These are phyloP conservation scores for Siderastrea radians DNA, from an alignment of 92 coral and sea anemone genomes.

Conservation along the genomic window DNA sequence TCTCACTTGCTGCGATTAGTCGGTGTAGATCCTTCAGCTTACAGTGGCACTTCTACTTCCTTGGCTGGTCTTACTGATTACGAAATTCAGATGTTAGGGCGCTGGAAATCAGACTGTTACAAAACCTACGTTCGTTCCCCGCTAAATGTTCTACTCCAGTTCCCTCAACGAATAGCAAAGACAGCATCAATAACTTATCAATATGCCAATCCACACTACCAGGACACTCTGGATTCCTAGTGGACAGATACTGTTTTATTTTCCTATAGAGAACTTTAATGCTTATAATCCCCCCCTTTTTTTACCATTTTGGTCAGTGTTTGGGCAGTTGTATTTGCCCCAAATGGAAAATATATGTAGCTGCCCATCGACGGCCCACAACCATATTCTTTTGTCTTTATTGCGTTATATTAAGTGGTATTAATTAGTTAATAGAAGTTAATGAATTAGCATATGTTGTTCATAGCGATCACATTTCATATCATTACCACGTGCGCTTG, in stretches of 20 bases:
- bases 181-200: slow-evolving; percentile 24
- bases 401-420: slow-evolving; percentile 5
- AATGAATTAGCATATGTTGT: background rate
- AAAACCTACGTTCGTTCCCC: slow-evolving; percentile 27
- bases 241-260: background rate
- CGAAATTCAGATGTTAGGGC: slow-evolving; percentile 30
- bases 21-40: background rate
- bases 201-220: slow-evolving; percentile 33
- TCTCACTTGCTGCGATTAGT: slow-evolving; percentile 5
- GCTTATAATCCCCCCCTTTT: background rate
- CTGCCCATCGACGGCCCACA: slow-evolving; percentile 27
- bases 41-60: background rate
- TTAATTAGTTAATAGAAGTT: background rate
- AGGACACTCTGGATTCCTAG: slow-evolving; percentile 9
- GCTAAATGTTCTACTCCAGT: slow-evolving; percentile 29
- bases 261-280: background rate
- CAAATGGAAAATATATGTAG: no score
- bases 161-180: slow-evolving; percentile 2
- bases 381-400: background rate
- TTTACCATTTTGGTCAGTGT: background rate
- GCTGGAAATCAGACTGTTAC: background rate
- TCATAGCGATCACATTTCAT: background rate
- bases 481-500: background rate
- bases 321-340: background rate
- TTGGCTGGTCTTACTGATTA: background rate